Evolutionary conservation across 2,113 vertebrate species (phyloP).

Genomic region (Anoura caudifer): DNA sequence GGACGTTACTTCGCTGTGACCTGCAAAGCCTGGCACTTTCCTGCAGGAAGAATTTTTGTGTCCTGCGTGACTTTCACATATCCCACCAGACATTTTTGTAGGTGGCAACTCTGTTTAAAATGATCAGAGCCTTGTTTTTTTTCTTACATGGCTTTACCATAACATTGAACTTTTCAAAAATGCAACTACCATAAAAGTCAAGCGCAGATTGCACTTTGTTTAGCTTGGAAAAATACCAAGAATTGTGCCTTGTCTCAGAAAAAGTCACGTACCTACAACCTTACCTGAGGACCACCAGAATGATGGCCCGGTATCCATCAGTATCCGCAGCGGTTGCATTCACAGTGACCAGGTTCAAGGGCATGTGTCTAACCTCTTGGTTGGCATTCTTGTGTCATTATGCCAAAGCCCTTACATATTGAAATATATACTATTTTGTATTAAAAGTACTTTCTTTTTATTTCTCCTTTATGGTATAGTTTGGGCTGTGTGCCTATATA

Average conservation of each 20-base stretch:
- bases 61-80: not conserved
- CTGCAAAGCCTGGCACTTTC: not conserved
- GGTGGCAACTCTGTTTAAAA: slow-evolving; percentile 3
- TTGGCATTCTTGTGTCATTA: not conserved
- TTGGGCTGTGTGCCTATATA: not conserved
- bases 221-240: not conserved
- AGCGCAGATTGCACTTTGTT: not conserved
- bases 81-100: not conserved
- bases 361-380: not conserved
- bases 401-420: not conserved
- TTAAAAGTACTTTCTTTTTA: not conserved
- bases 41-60: not conserved
- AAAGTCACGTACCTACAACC: not conserved
- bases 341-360: not conserved
- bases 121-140: not conserved
- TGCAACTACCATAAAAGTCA: not conserved
- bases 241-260: not conserved
- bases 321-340: not conserved
- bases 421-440: not conserved
- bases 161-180: slow-evolving; percentile 14
- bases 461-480: not conserved
- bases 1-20: not conserved
- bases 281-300: not conserved
- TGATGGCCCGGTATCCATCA: not conserved
- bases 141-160: not conserved